Evolutionary conservation across 2,888 invertebrate genomes (phyloP), one percentile per base, ranked within the genome.

Genomic region (Cheilosia impressa): DNA sequence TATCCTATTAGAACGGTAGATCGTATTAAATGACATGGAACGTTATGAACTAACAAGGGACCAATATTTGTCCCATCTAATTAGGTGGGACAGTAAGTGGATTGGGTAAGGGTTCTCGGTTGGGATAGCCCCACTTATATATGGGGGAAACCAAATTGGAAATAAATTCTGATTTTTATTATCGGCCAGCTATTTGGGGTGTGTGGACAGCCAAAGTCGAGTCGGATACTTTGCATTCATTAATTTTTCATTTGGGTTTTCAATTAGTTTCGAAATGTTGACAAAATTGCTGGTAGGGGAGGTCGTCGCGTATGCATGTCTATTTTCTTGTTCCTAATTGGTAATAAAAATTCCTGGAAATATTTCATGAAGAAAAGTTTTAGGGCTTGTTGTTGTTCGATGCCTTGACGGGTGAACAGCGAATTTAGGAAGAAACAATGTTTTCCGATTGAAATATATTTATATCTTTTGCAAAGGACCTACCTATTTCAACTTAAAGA

Each of bases 11-110:
- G 72, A 55, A 53, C 65, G 66, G 75, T 71, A 76, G 76, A 85
- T 76, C 80, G 84, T 85, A 85, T 85, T 80, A 85, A 85, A 85
- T 85, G 84, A 76, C 84, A 85, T 72, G 80, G 66, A 85, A 82
- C 84, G 80, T 85, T 85, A 80, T 80, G 80, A 80, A 85, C 80
- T 85, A 84, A 84, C 84, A 84, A 84, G 84, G 80, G 84, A 85
- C 84, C 80, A 80, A 85, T 80, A 85, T 80, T 60, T 75, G 80
- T 72, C 60, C 68, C 71, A 72, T 75, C 84, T 85, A 85, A 85
- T 85, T 80, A 85, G 84, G 75, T 80, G 79, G 79, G 79, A 68
- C 63, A 57, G 31, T 45, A 57, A 66, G 55, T 75, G 57, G 80
- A 62, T 78, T 50, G 78, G 69, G 55, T 69, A 47, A 43, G 22